Conservation (phyloP, 2,888 invertebrate species). For the Myopa testacea region DNA sequence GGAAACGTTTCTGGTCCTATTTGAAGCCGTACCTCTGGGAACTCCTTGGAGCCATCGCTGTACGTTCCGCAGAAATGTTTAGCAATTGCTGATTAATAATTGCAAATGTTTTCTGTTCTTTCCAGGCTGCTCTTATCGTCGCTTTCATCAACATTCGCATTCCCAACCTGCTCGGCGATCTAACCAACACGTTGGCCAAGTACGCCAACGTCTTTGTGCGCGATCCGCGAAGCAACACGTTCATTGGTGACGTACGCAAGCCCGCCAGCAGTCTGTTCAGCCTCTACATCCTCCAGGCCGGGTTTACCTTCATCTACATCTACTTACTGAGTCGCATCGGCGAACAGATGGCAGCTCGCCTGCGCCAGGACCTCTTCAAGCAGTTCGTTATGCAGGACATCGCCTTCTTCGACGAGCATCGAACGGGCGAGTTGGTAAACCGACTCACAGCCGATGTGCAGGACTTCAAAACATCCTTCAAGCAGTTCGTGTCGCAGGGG, state of each 20-base stretch:
- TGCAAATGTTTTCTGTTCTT: conserved; percentile 23
- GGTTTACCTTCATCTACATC: conserved; percentile 91
- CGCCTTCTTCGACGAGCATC: conserved; percentile 89
- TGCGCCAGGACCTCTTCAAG: conserved; percentile 85
- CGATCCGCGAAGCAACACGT: conserved; percentile 62
- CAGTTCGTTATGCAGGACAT: conserved; percentile 87
- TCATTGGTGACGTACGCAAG: conserved; percentile 62
- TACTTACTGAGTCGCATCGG: conserved; percentile 87
- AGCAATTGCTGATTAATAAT: neutral
- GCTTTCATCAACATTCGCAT: conserved; percentile 91
- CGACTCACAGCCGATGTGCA: conserved; percentile 93
- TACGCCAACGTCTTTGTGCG: conserved; percentile 70
- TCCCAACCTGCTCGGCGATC: conserved; percentile 83
- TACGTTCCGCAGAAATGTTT: conserved; percentile 63
- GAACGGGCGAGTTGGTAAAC: conserved; percentile 92
- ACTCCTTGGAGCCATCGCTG: conserved; percentile 81
- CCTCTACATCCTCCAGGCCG: conserved; percentile 71
- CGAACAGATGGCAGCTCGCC: conserved; percentile 84
- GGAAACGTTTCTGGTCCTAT: conserved; percentile 80
- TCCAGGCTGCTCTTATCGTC: conserved; percentile 87
- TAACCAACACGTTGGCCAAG: conserved; percentile 82
- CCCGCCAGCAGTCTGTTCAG: conserved; percentile 64
- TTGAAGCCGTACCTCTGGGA: conserved; percentile 82
- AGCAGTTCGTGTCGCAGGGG: conserved; percentile 92
- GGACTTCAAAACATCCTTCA: conserved; percentile 97